Conservation (phyloP, 1,140 invertebrate species). For the Drosophila trapezifrons region DNA sequence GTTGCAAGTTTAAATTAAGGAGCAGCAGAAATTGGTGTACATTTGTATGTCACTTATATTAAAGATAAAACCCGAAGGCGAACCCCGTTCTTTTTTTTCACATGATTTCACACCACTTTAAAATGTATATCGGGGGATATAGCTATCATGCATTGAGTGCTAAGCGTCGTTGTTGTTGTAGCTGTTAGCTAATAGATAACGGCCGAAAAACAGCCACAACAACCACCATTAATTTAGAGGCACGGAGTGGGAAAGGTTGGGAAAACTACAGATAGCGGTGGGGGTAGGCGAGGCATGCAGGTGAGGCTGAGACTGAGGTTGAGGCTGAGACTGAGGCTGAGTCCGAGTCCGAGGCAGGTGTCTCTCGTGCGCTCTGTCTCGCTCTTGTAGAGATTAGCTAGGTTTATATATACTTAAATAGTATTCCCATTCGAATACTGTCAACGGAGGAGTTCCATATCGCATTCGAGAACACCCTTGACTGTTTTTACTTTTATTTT, state of each 20-base stretch:
- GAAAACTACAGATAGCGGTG: constrained; percentile 9
- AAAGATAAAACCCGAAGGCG: constrained; percentile 10
- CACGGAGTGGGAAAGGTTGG: constrained; percentile 37
- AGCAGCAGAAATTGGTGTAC: not conserved
- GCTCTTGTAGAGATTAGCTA: constrained; percentile 28
- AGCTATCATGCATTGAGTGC: constrained; percentile 33
- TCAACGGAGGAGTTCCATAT: constrained; percentile 11
- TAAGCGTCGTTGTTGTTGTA: constrained; percentile 10
- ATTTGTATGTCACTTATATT: constrained; percentile 1
- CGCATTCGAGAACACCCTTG: constrained; percentile 43
- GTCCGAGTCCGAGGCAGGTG: constrained; percentile 28
- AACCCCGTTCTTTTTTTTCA: not conserved
- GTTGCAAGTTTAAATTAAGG: not conserved
- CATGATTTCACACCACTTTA: constrained; percentile 32
- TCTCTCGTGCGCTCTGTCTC: constrained; percentile 5
- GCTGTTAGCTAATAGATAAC: constrained; percentile 55
- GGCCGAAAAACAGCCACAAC: constrained; percentile 26
- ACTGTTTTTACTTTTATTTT: constrained; percentile 5
- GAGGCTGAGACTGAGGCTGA: constrained; percentile 1
- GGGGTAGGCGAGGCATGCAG: constrained; percentile 16
- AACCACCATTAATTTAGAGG: constrained; percentile 45
- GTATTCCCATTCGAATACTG: constrained; percentile 21
- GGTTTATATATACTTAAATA: constrained; percentile 16
- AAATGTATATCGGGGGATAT: constrained; percentile 22
- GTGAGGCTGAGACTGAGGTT: too few relatives aligned